These are phyloP conservation scores for Aegithalos caudatus DNA, from an alignment of 2,113 vertebrate genomes.

Conservation along the genomic window DNA sequence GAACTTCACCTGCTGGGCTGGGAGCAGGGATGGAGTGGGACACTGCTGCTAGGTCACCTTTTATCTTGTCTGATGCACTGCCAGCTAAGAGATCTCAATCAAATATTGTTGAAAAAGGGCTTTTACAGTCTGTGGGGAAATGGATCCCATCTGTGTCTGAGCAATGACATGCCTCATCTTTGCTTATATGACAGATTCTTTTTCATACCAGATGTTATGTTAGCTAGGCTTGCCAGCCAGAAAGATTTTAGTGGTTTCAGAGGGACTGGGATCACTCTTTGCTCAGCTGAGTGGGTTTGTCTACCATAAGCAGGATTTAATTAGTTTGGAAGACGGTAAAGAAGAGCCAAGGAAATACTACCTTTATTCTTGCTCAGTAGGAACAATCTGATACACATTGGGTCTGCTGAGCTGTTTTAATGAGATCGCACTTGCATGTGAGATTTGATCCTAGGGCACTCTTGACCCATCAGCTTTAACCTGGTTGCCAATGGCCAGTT, in stretches of 20 bases:
- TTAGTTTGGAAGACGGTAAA: not conserved
- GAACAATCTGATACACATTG: not conserved
- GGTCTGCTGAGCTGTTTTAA: not conserved
- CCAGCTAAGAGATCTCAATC: not conserved
- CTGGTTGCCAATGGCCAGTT: not conserved
- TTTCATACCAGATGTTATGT: not conserved
- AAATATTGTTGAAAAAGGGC: not conserved
- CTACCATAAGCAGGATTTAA: not conserved
- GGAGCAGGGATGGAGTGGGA: not conserved
- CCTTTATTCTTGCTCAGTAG: not conserved
- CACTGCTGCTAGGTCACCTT: not conserved
- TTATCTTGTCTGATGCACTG: not conserved
- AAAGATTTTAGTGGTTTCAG: not conserved
- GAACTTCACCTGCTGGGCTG: not conserved
- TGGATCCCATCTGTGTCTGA: not conserved
- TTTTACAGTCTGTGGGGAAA: not conserved
- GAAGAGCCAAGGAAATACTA: not conserved
- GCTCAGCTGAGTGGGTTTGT: not conserved
- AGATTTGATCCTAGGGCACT: not conserved
- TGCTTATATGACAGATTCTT: not conserved
- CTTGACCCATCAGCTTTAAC: not conserved
- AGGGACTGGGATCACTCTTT: not conserved
- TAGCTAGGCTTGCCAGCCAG: not conserved
- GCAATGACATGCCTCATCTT: not conserved
- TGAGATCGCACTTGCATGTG: not conserved